These are phyloP conservation scores for Tethea ocularis DNA, from an alignment of 2,888 invertebrate species.

Conservation along the genomic window DNA sequence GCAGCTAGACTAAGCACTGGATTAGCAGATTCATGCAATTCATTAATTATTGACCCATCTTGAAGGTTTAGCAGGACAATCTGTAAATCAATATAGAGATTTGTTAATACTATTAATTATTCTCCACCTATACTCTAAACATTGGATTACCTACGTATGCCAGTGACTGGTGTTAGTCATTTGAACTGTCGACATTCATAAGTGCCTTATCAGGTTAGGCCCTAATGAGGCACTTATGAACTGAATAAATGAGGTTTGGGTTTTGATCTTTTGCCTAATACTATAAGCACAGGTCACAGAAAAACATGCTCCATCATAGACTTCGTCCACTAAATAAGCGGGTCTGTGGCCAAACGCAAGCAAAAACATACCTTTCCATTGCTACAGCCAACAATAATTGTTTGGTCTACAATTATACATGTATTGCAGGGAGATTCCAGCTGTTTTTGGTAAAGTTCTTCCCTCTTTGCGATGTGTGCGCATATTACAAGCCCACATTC, in stretches of 20 bases:
- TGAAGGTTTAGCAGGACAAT: conserved; percentile 56
- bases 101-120: not conserved
- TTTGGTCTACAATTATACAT: conserved; percentile 74
- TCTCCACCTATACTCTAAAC: no score
- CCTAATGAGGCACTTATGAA: no score
- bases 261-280: no score
- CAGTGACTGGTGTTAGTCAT: no score
- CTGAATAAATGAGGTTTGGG: no score
- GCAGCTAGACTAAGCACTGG: conserved; percentile 80
- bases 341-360: no score
- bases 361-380: conserved; percentile 78
- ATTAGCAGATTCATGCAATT: conserved; percentile 83
- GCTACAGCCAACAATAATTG: conserved; percentile 83
- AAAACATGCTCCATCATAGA: no score
- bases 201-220: no score
- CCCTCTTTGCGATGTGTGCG: conserved; percentile 81
- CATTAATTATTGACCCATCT: conserved; percentile 55
- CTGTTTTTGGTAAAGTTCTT: conserved; percentile 63
- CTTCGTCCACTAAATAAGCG: no score
- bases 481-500: conserved; percentile 84
- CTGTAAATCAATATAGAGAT: conserved; percentile 46
- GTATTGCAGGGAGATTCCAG: conserved; percentile 83
- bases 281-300: no score
- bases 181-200: no score
- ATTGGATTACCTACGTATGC: no score